Evolutionary conservation across 1,140 invertebrate genomes (phyloP), one percentile per base, ranked within the genome.

Genomic region (Drosophila parvula): DNA sequence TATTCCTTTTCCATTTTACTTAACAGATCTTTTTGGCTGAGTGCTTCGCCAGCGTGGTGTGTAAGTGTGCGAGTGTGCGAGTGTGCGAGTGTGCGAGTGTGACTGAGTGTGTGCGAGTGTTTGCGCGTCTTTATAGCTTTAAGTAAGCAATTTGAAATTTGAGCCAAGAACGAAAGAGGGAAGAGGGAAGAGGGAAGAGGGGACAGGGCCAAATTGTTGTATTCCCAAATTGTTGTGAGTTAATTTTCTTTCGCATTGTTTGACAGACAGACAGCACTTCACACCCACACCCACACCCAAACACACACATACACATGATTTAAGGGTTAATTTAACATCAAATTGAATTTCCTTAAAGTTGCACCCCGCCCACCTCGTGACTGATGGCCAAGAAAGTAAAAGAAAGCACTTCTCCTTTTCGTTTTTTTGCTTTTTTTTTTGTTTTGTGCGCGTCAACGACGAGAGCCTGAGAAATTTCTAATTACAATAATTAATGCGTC

Each of bases 71-170:
- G 55, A 9, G 22, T n/a, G 14, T 41, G n/a, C 11, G 32, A 32
- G 34, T 47, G 32, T 40, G 40, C 30, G 55, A 9, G 22, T n/a
- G 14, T 41, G n/a, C 11, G 32, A 32, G 34, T 47, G 32, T 40
- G 40, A 28, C 50, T 50, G 38, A 38, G 60, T 57, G 57, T 62
- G 60, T 59, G 60, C 34, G 44, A 67, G 68, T 85, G 64, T 76
- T 64, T 65, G 74, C 48, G 44, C 68, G 60, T 81, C 81, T 85
- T 81, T 85, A 81, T 85, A 81, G 79, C 82, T 82, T 86, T 86
- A 85, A 85, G 82, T 86, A 85, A 85, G 82, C 82, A 85, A 85
- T 85, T 85, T 85, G 82, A 86, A 85, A 85, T 86, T 85, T 86
- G 82, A 85, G 82, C 82, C 68, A 41, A 58, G 43, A 48, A 68